phyloP scores from a whole-genome alignment of 2,113 vertebrate genomes.

The Hipposideros armiger region DNA sequence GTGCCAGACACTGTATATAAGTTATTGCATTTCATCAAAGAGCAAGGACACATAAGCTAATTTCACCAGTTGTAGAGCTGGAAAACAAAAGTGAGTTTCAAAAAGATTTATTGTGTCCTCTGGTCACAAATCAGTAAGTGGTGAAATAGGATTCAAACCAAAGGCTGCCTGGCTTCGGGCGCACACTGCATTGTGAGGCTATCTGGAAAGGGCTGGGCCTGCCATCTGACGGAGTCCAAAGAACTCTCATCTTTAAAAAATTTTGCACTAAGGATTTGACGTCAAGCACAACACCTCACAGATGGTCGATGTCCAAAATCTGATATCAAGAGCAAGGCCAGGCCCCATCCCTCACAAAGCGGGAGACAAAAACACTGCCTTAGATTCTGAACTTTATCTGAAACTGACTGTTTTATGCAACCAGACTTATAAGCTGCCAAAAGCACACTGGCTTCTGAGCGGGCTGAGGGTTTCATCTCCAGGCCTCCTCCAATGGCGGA shows the following conservation, averaged over 20 bases:
- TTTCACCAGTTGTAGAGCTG: background rate
- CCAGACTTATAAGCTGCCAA: background rate
- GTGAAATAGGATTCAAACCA: background rate
- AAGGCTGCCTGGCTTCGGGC: background rate
- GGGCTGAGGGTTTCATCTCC: background rate
- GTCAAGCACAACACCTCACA: conserved; percentile 55
- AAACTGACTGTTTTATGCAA: conserved; percentile 18
- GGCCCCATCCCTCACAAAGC: background rate
- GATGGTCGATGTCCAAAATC: conserved; percentile 30
- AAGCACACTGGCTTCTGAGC: background rate
- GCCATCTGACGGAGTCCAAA: conserved; percentile 31
- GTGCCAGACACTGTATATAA: background rate
- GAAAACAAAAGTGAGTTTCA: conserved; percentile 7
- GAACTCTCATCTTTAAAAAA: conserved; percentile 59
- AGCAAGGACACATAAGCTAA: background rate
- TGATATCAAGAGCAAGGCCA: conserved; percentile 8
- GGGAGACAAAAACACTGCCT: background rate
- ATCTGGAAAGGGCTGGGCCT: background rate
- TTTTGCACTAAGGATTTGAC: conserved; percentile 26
- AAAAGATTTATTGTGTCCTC: background rate
- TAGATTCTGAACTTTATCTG: conserved; percentile 9
- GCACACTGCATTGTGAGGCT: background rate
- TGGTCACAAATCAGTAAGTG: conserved; percentile 35
- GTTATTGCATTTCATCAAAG: background rate
- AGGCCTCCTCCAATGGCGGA: background rate